Evolutionary conservation across 2,888 invertebrate species (phyloP).

Genomic region (Caradrina kadenii): DNA sequence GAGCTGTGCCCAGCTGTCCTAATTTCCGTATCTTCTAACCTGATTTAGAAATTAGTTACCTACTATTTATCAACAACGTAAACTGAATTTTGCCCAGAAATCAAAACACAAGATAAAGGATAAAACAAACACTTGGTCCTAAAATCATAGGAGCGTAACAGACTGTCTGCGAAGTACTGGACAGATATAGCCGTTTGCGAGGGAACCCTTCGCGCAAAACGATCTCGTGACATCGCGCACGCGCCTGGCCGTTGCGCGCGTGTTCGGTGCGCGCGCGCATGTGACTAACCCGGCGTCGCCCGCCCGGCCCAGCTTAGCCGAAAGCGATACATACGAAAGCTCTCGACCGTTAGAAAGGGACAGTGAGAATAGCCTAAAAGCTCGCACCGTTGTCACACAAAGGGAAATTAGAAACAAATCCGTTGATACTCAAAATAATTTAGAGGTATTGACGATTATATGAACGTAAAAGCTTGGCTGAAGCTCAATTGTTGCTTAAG

Average conservation of each 20-base stretch:
- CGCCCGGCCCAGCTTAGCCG: conserved; percentile 72
- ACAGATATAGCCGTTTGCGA: conserved; percentile 71
- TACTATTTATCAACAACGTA: conserved; percentile 31
- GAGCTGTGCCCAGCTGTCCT: conserved; percentile 37
- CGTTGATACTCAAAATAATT: conserved; percentile 70
- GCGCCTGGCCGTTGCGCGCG: conserved; percentile 71
- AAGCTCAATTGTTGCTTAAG: conserved; percentile 31
- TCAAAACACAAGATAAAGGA: conserved; percentile 54
- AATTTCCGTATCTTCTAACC: conserved; percentile 29
- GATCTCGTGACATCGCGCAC: conserved; percentile 64
- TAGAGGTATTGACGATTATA: conserved; percentile 44
- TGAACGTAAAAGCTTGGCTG: conserved; percentile 31
- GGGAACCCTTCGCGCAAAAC: conserved; percentile 59
- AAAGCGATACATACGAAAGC: conserved; percentile 82
- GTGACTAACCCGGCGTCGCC: conserved; percentile 78
- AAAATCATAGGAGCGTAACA: conserved; percentile 67
- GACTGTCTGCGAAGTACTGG: conserved; percentile 66
- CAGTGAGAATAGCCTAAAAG: conserved; percentile 75
- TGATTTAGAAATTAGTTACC: conserved; percentile 7
- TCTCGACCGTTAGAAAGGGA: conserved; percentile 79
- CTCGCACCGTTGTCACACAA: conserved; percentile 73
- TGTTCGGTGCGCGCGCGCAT: conserved; percentile 85
- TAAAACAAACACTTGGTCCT: conserved; percentile 63
- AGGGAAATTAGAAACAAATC: conserved; percentile 72
- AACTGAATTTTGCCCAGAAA: conserved; percentile 68